These are phyloP conservation scores for Romanogobio albipinnatus DNA, from an alignment of 2,113 vertebrate genomes.

Conservation along the genomic window DNA sequence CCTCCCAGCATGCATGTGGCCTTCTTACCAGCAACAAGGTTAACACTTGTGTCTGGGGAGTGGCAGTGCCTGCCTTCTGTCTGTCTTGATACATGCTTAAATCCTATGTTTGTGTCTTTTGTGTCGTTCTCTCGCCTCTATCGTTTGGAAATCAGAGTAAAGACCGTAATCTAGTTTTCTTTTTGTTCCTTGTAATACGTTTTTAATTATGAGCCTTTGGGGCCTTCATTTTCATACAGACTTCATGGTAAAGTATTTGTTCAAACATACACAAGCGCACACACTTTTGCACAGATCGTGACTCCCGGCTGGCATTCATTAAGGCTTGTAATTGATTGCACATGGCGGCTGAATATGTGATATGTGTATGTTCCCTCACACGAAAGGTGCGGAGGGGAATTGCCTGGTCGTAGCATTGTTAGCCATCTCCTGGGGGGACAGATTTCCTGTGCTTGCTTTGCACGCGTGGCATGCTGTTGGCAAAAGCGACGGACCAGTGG, in stretches of 20 bases:
- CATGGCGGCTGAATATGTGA: constrained; percentile 75
- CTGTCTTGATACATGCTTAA: constrained; percentile 55
- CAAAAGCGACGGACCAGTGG: constrained; percentile 65
- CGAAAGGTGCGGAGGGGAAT: constrained; percentile 82
- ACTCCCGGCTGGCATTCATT: constrained; percentile 78
- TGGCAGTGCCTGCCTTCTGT: constrained; percentile 72
- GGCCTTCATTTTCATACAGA: constrained; percentile 62
- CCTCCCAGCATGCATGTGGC: constrained; percentile 59
- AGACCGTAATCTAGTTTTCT: constrained; percentile 74
- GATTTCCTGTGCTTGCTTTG: constrained; percentile 76
- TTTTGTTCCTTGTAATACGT: constrained; percentile 11
- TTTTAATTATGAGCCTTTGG: constrained; percentile 8
- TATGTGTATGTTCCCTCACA: constrained; percentile 60
- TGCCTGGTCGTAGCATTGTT: constrained; percentile 72
- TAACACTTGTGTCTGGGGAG: constrained; percentile 69
- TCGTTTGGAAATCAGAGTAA: constrained; percentile 61
- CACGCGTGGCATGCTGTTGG: constrained; percentile 78
- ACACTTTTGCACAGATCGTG: constrained; percentile 39
- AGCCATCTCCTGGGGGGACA: constrained; percentile 67
- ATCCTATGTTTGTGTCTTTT: constrained; percentile 3
- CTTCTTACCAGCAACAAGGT: constrained; percentile 72
- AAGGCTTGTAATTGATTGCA: constrained; percentile 81
- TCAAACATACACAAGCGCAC: background rate
- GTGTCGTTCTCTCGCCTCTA: background rate
- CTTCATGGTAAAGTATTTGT: constrained; percentile 55